Base-by-base conservation (phyloP, 2,888 invertebrate species). In the Epinotia bilunana region DNA sequence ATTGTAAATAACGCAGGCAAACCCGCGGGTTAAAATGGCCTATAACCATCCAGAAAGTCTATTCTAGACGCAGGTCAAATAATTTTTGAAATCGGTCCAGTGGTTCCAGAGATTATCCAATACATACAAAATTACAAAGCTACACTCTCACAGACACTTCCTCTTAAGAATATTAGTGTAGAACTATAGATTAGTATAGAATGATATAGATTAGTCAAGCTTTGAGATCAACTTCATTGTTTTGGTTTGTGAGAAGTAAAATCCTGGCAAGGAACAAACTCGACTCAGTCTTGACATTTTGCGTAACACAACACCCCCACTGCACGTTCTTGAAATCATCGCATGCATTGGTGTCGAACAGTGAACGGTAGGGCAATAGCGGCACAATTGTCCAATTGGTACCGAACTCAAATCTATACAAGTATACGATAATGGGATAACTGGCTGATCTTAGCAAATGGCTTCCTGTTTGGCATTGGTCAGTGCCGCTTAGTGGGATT, bases 301-400 rank as follows among this genome's bases (percentile, higher is more conserved):
- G 43, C 58, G 68, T 68, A 60, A 69, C 23, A 46, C 13, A 7
- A 5, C 28, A 3, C 16, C 39, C 43, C 46, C n/a, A 58, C 23
- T 23, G 68, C 68, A 69, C 58, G 58, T 43, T n/a, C n/a, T n/a
- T n/a, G n/a, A n/a, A 43, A 58, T 33, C n/a, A 46, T 60, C 69
- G 58, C 68, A 69, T 43, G 43, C 43, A 69, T 53, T 53, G 70
- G 61, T 64, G 76, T 78, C 78, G 79, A 79, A 76, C 74, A 20
- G 72, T 79, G 79, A 80, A 46, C 46, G 39, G 79, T 80, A 49
- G 86, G 87, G 84, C 83, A 87, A 70, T 73, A 60, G 62, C 81
- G 79, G 76, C 70, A 83, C 91, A 91, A 91, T 91, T 90, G 86
- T 85, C 84, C 91, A 91, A 91, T 92, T 91, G 90, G 80, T 81